A percentile compares a stretch with the other conserved stretches of the same genome.
Conservation (phyloP, 1,140 invertebrate genomes). For the Thaumatotibia leucotreta region DNA sequence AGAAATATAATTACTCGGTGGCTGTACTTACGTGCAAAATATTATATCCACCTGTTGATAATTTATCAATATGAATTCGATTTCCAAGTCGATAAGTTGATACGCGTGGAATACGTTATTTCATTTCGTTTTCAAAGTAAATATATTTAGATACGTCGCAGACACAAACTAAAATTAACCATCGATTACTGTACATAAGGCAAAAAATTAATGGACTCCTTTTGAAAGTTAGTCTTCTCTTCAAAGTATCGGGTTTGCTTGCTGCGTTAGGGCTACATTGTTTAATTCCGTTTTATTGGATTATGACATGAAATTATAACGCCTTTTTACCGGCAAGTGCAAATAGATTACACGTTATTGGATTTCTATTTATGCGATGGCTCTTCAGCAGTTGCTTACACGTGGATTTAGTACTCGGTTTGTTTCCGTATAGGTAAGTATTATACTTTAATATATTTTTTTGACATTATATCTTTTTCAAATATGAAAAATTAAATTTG, state of each 20-base stretch:
- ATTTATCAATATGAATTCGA: slow-evolving; percentile 12
- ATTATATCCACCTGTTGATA: slow-evolving; percentile 7
- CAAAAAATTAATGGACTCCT: background rate
- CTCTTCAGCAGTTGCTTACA: too few species aligned
- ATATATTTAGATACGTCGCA: background rate
- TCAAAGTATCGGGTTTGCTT: background rate
- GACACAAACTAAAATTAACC: background rate
- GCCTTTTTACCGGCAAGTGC: background rate
- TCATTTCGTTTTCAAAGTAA: background rate
- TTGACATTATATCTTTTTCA: too few species aligned
- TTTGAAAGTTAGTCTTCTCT: background rate
- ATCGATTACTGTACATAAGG: background rate
- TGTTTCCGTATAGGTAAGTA: too few species aligned
- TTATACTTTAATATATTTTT: too few species aligned
- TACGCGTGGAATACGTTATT: slow-evolving; percentile 10
- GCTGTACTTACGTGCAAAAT: background rate
- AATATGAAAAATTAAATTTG: too few species aligned
- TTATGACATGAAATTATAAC: background rate
- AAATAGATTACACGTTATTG: background rate
- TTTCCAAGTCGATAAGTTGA: slow-evolving; percentile 1
- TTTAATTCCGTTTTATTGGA: background rate
- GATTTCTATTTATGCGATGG: background rate
- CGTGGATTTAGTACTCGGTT: too few species aligned
- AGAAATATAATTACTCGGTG: background rate
- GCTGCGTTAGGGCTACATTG: background rate